These are phyloP conservation scores for Micromys minutus DNA, from an alignment of 2,113 vertebrate genomes.

Conservation along the genomic window DNA sequence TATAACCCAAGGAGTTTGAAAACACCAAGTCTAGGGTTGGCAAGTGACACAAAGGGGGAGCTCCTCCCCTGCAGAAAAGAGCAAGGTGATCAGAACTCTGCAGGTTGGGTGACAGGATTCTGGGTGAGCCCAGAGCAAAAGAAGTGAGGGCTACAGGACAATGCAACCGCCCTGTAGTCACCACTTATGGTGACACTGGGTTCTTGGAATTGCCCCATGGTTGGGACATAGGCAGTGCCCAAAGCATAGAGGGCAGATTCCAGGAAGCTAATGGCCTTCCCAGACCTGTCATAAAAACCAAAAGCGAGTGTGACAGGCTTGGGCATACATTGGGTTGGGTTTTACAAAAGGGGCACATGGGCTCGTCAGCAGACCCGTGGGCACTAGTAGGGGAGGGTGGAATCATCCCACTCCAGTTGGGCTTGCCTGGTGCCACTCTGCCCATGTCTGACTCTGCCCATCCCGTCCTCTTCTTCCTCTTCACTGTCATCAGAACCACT, in stretches of 20 bases:
- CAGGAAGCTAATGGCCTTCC: conserved; percentile 72
- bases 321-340: conserved; percentile 81
- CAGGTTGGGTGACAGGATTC: conserved; percentile 71
- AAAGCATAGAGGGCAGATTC: conserved; percentile 55
- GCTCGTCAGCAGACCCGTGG: conserved; percentile 12
- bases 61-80: conserved; percentile 72
- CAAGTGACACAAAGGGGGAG: conserved; percentile 64
- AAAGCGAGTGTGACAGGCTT: conserved; percentile 76
- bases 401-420: conserved; percentile 93
- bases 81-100: conserved; percentile 68
- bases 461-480: conserved; percentile 88
- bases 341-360: conserved; percentile 83
- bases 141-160: background rate
- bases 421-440: conserved; percentile 87
- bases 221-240: background rate
- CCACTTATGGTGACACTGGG: conserved; percentile 37
- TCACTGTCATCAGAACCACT: conserved; percentile 94
- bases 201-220: background rate
- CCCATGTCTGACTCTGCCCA: conserved; percentile 85
- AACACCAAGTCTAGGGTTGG: conserved; percentile 45
- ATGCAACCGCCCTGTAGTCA: background rate
- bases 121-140: conserved; percentile 56
- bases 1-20: conserved; percentile 64
- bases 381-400: conserved; percentile 90
- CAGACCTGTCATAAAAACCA: conserved; percentile 83